Evolutionary conservation across 2,113 vertebrate genomes (phyloP), one percentile per base, ranked within the genome.

Genomic region (Microcebus murinus): DNA sequence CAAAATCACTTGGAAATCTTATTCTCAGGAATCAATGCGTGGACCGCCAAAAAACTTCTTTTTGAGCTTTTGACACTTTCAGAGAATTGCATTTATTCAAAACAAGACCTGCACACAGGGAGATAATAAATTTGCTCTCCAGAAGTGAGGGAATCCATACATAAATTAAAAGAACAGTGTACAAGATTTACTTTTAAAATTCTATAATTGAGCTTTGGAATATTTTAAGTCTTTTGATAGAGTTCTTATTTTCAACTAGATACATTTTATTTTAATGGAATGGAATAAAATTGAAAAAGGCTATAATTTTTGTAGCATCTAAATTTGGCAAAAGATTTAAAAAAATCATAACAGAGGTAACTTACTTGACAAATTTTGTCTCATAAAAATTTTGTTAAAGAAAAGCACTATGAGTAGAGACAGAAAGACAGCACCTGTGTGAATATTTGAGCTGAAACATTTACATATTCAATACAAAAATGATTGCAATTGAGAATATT

Each of bases 41-140:
- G 11, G 25, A 63, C 59, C 45, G 52, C 52, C 48, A 79, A 36
- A 79, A 85, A 92, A 12, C 8, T 73, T 87, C n/a, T 74, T 76
- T 93, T 45, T 52, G 76, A 82, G 21, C 11, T 93, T 82, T 93
- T 70, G 36, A 87, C 74, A 70, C 65, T 70, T 95, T 67, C 57
- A 85, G 63, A 87, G 59, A 93, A 81, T 42, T 94, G 68, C 83
- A 92, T 87, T 87, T 55, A 67, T 48, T 96, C 39, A 85, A 91
- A 93, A 73, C n/a, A 76, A 94, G 80, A 84, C 39, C 61, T 77
- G 29, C 63, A 84, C 79, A 92, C 59, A 91, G 17, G 31, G 70
- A 95, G 65, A 63, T 48, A 45, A 59, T 42, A 71, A 77, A 65
- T 73, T 67, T 83, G 52, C 48, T 85, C 48, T 92, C 85, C 5